Base-by-base conservation (phyloP, 2,888 invertebrate genomes). In the Macroteleia sp. region DNA sequence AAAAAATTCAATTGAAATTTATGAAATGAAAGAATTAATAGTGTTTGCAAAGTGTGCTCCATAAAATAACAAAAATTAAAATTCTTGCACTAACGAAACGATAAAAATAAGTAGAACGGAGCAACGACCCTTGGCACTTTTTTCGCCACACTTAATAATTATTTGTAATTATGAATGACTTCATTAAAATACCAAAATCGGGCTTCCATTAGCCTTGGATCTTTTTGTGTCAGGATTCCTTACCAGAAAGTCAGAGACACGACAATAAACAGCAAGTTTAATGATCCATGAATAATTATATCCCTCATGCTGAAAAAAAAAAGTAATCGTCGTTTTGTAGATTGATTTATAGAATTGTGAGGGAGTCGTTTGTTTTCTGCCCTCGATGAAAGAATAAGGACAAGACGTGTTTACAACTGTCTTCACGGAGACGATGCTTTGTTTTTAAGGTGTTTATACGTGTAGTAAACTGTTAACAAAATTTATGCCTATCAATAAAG, bases 141-240 rank as follows among this genome's bases (percentile, higher is more conserved):
- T n/a, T n/a, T n/a, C n/a, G n/a, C n/a, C n/a, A 36, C 39, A 17
- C 20, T 4, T 28, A 28, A 52, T 25, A 6, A 52, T 44, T 54
- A 32, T 66, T 66, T 30, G 46, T 36, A 66, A 56, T 36, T 54
- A 34, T 17, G 28, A 44, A 66, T 66, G 25, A 36, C 54, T 56
- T 46, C 32, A 66, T 66, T 56, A 66, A 56, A 66, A 66, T 66
- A 36, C 56, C 36, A 22, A 67, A 67, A 67, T 57, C 67, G 57
- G 56, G 57, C 57, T 67, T 48, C 39, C 52, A 16, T 52, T 54
- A 66, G 25, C 67, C 48, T 67, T 67, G 67, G 25, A 39, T 20
- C 3, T 67, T 56, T 48, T 66, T 54, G 22, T 36, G 10, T 20
- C 36, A 10, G 36, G 28, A 66, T 66, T 66, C 44, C 10, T 44